Base-by-base conservation (phyloP, 2,888 invertebrate genomes). In the Lepidocyrtoides sp. region DNA sequence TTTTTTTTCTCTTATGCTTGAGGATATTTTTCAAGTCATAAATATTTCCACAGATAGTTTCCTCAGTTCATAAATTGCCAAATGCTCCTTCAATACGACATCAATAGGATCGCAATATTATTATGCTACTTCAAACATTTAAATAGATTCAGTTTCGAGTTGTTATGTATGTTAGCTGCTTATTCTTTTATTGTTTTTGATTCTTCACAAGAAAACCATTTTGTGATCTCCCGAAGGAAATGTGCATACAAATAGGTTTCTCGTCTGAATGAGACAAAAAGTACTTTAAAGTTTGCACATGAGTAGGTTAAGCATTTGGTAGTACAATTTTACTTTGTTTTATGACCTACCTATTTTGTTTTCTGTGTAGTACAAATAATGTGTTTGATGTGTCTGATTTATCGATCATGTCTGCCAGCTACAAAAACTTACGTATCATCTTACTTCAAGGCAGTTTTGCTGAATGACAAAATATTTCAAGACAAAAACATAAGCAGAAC, bases 321-420 rank as follows among this genome's bases (percentile, higher is more conserved):
- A n/a, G n/a, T n/a, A n/a, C n/a, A 72, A 26, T 83, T 54, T 69
- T 72, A 2, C 51, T 26, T 57, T 57, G 60, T 86, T 86, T 86
- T 75, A 86, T 60, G 29, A 26, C 63, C 75, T 60, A 86, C 8
- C 41, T 23, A 60, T 23, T 20, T 26, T 36, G 36, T 69, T 60
- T 2, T 51, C 29, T 48, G 8, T 36, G 32, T 32, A 51, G 17
- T 32, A n/a, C n/a, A n/a, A 12, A 14, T 75, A 10, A 29, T 77
- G 86, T 48, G 63, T 87, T 81, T 79, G 87, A 87, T 79, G 87
- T 79, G 23, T 66, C 44, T 87, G 87, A 87, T 79, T 87, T 87
- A 87, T 87, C 51, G 79, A 23, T 20, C 66, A 79, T 66, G 51
- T 66, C 63, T 79, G 29, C 77, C 60, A 86, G 48, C 12, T 54